These are phyloP conservation scores for Odontothrips loti DNA, from an alignment of 2,888 invertebrate genomes.

Conservation along the genomic window DNA sequence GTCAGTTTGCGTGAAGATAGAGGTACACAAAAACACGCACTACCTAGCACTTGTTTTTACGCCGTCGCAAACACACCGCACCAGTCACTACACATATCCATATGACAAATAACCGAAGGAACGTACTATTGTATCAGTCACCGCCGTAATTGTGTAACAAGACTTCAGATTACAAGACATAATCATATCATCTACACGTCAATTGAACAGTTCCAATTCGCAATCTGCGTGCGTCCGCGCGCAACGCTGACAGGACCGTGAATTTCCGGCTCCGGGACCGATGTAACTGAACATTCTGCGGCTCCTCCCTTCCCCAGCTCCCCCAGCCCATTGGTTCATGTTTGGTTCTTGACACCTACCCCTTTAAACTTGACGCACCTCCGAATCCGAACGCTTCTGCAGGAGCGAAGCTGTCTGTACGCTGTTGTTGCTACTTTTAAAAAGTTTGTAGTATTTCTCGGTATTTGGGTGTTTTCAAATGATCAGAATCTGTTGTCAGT, in stretches of 20 bases:
- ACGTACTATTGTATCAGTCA: neutral
- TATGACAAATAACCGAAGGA: neutral
- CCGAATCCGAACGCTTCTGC: slow-evolving; percentile 10
- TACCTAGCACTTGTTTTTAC: neutral
- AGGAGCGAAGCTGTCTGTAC: neutral
- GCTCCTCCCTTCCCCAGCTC: too few species aligned
- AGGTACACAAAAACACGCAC: neutral
- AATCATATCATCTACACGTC: neutral
- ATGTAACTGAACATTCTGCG: too few species aligned
- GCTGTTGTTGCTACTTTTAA: neutral
- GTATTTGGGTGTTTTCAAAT: neutral
- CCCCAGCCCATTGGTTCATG: too few species aligned
- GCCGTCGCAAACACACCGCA: neutral
- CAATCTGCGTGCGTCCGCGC: too few species aligned
- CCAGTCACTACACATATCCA: neutral
- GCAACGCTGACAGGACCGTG: too few species aligned
- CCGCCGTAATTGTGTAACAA: neutral
- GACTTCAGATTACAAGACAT: neutral
- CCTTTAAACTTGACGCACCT: neutral
- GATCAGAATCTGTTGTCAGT: neutral
- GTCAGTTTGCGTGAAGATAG: neutral
- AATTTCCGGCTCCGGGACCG: too few species aligned
- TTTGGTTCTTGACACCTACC: too few species aligned
- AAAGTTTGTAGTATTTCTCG: neutral
- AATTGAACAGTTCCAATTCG: neutral